Base-by-base conservation (phyloP, 2,888 invertebrate species). In the Brachypterus glaber region DNA sequence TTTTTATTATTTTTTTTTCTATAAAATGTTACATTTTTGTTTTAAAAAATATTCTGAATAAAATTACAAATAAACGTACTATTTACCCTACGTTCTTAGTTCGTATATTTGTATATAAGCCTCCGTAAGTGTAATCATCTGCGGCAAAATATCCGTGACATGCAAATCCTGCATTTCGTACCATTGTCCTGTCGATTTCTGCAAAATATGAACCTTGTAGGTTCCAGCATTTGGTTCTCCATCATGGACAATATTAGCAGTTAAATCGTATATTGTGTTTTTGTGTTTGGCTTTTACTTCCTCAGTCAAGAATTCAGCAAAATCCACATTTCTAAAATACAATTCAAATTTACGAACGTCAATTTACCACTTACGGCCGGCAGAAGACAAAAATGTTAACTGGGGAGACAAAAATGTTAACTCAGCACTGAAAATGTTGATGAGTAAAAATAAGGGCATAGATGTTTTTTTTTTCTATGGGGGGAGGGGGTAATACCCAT, bases 211-310 rank as follows among this genome's bases (percentile, higher is more conserved):
- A 1, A 89, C 89, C 42, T 93, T 76, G 66, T 93, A 97, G 0
- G 91, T 93, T 25, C 97, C 97, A 60, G 91, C 91, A 21, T 76
- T 76, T 0, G 96, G 96, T 49, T 93, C 90, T 0, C 98, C 98
- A 58, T 99, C 98, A 58, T 99, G 98, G 1, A 99, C 91, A 46
- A 99, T 90, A 63, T 99, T 99, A 0, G 96, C 96, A n/a, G 97
- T 83, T 41, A 99, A 71, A 70, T 97, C 96, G 57, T 99, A 99
- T 12, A 82, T 85, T 1, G 95, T 93, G 58, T 81, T 76, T 50
- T 79, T 79, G 55, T 89, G 80, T 43, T 74, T 73, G 1, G 78
- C 78, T 53, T 82, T 82, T 33, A 84, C 76, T 64, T 91, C 90
- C 1, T 87, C 79, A 1, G 90, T 84, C 32, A 98, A 67, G 53